Evolutionary conservation across 2,888 invertebrate species (phyloP), one percentile per base, ranked within the genome.

Genomic region (Diaphora mendica): DNA sequence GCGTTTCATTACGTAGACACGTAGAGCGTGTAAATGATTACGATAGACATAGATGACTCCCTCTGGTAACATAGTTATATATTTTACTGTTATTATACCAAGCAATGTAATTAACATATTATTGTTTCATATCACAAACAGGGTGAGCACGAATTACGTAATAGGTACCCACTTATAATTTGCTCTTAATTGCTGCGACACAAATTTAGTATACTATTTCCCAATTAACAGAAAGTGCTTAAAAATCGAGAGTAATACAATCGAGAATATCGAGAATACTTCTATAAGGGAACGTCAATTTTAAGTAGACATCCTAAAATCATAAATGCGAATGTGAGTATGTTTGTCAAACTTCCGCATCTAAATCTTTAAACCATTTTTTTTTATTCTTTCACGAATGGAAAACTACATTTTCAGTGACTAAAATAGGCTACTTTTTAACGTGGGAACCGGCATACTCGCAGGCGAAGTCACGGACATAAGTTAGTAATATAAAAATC

Each of bases 91-190:
- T 64, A 65, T 51, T 30, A 71, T 44, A 42, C 55, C 20, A 13
- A 55, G 39, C 42, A 55, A 42, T 39, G 70, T 48, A 44, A 62
- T 67, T 51, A 71, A 59, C 48, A 69, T 69, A 44, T 69, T 59
- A 69, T 70, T 68, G 70, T 70, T 64, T 76, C 67, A 74, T 70
- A 73, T 70, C 44, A 78, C 30, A 71, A 33, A 35, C 51, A 35
- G 35, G 35, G 9, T 69, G 39, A 30, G 20, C 11, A 23, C 30
- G 30, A 62, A 30, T 62, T 62, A 62, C 62, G 62, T 17, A 62
- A 59, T 26, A 30, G 7, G 11, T 11, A 55, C 51, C 23, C 30
- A 62, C 62, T 30, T 62, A 7, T 62, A 62, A 30, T 62, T 62
- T 62, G 30, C 30, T 30, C 30, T 30, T 17, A 26, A 26, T 59